Base-by-base conservation (phyloP, 2,113 vertebrate species). In the Pardalotus punctatus region DNA sequence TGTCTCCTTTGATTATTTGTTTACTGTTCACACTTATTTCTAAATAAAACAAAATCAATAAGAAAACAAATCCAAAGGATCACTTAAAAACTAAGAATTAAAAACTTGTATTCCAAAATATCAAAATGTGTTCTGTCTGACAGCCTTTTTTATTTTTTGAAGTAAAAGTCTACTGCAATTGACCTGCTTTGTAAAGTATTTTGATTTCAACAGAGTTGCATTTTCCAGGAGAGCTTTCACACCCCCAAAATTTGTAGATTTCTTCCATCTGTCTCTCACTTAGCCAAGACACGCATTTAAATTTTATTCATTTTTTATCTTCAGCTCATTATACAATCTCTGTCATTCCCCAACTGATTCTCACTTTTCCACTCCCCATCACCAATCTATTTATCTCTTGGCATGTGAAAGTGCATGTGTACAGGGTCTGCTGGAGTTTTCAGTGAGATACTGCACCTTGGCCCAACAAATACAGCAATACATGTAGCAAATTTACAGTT, bases 191-290 rank as follows among this genome's bases (percentile, higher is more conserved):
- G 38, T 82, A 45, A 79, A 91, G 87, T 82, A 87, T 93, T 95
- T 94, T 91, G 86, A 96, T 96, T 97, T 93, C 91, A 94, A 91
- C 58, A 90, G 92, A 96, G 61, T 71, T 70, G 21, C 67, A 88
- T 94, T 90, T 96, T 91, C 74, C 66, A 90, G 84, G 78, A 96
- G 87, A 91, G 54, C 36, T 91, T 93, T 90, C 93, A 96, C 91
- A 91, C 93, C 33, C 79, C 14, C 54, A 70, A 88, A 94, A 96
- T 93, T 96, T 94, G 90, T 94, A 90, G 71, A 93, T 90, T 87
- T 86, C 70, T 79, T 80, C 92, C 93, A 94, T 96, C 89, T 94
- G 93, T 76, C 90, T 96, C 74, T 90, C 85, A 80, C 62, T 96
- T 93, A 86, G 71, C 22, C 58, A 95, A 91, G 73, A 90, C 36